Conservation (phyloP, 2,888 invertebrate species). For the Chrysomela aeneicollis region DNA sequence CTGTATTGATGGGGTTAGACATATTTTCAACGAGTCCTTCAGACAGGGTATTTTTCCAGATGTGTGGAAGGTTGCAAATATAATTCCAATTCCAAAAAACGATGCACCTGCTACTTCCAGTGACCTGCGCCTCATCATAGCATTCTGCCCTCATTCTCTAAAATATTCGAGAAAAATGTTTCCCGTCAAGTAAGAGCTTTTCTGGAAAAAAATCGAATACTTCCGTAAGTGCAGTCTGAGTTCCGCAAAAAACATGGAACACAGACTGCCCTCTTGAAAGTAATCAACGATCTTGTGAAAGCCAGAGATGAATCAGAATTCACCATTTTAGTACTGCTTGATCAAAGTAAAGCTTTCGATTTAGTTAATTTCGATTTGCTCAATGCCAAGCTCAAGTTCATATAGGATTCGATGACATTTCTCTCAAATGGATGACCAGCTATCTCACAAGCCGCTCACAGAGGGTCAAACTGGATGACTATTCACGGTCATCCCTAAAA, state of each 20-base stretch:
- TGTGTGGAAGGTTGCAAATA: constrained; percentile 8
- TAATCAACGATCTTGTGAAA: constrained; percentile 12
- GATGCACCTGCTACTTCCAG: not conserved
- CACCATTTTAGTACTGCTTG: too few species aligned
- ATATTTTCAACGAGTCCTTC: constrained; percentile 14
- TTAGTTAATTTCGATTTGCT: too few species aligned
- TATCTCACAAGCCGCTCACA: too few species aligned
- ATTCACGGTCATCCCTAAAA: too few species aligned
- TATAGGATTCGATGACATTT: too few species aligned
- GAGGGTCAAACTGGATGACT: too few species aligned
- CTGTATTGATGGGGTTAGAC: constrained; percentile 4
- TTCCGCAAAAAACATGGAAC: constrained; percentile 4
- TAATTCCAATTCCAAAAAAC: constrained; percentile 8
- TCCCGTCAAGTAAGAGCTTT: not conserved
- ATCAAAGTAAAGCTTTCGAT: too few species aligned
- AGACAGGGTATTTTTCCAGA: constrained; percentile 5
- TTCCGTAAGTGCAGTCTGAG: too few species aligned
- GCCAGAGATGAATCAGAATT: constrained; percentile 9
- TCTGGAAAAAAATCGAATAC: too few species aligned
- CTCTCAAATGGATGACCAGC: too few species aligned
- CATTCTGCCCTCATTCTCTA: constrained; percentile 14
- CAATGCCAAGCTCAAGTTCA: too few species aligned
- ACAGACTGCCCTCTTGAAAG: constrained; percentile 10
- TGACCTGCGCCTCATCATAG: constrained; percentile 4
- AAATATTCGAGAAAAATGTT: constrained; percentile 11